Evolutionary conservation across 2,888 invertebrate genomes (phyloP), one percentile per base, ranked within the genome.

Genomic region (Erebia palarica): DNA sequence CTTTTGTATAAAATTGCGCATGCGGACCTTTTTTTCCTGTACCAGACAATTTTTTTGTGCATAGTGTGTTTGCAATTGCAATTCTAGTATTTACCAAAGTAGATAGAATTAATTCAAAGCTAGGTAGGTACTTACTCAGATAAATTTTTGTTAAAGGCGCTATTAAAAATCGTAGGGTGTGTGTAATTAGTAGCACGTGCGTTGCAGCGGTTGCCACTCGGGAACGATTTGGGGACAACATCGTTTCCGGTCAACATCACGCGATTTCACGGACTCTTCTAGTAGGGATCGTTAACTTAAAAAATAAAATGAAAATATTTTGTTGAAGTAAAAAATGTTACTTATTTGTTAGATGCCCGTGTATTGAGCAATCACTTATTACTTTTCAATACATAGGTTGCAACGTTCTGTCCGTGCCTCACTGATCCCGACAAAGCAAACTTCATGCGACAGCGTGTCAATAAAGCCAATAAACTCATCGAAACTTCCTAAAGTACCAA

Each of bases 391-490:
- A 14, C n/a, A 18, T 44, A 66, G 16, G 57, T 66, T 59, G 49
- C 21, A 47, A 49, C 67, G 58, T 64, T 73, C 68, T 60, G 73
- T 72, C 75, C 55, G 55, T 18, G 55, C 1, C 55, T 55, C 55
- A 16, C 55, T 55, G 55, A 55, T 18, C 18, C 18, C 69, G 72
- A 70, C 69, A 68, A 63, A 73, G 73, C 70, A 81, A 87, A 87
- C 83, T 85, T 75, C 51, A 75, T 77, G 76, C 84, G 86, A 86
- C 88, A 85, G 79, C 75, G 76, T 84, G 89, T 89, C 91, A 91
- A 91, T 90, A 87, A 87, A 88, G 83, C 86, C 88, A 89, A 90
- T 90, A 89, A 86, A 88, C 80, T 86, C 81, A 80, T 84, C 83
- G 78, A 77, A 90, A 91, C 84, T 90, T 89, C 86, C 83, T 84